Percentiles rank a stretch among this genome's conserved stretches.
These are phyloP conservation scores for Gobio gobio DNA, from an alignment of 2,113 vertebrate species.

Conservation along the genomic window DNA sequence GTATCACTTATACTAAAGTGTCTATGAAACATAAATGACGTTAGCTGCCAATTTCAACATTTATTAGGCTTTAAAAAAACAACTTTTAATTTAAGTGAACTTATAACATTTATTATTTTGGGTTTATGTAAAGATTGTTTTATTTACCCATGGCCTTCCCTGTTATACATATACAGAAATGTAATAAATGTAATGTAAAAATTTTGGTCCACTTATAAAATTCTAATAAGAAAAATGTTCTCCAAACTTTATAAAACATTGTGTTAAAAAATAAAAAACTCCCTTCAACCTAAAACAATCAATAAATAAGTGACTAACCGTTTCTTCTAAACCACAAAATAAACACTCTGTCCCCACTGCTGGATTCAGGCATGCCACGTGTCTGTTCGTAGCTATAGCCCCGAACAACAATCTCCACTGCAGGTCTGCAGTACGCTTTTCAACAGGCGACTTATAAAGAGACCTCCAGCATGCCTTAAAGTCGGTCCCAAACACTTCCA, in stretches of 20 bases:
- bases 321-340: not conserved
- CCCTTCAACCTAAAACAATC: not conserved
- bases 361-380: not conserved
- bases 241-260: not conserved
- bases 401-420: not conserved
- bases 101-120: too few relatives aligned
- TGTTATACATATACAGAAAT: too few relatives aligned
- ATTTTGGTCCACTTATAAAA: too few relatives aligned
- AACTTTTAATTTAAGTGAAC: too few relatives aligned
- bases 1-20: too few relatives aligned
- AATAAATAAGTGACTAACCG: not conserved
- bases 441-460: not conserved
- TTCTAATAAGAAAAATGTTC: too few relatives aligned
- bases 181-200: too few relatives aligned
- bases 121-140: too few relatives aligned
- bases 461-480: not conserved
- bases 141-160: too few relatives aligned
- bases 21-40: too few relatives aligned
- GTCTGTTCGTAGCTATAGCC: not conserved
- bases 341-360: not conserved
- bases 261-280: not conserved
- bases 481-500: not conserved
- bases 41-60: too few relatives aligned
- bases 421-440: not conserved
- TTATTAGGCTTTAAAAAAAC: too few relatives aligned